These are phyloP conservation scores for Macroramphosus scolopax DNA, from an alignment of 2,797 vertebrate species.

Conservation along the genomic window DNA sequence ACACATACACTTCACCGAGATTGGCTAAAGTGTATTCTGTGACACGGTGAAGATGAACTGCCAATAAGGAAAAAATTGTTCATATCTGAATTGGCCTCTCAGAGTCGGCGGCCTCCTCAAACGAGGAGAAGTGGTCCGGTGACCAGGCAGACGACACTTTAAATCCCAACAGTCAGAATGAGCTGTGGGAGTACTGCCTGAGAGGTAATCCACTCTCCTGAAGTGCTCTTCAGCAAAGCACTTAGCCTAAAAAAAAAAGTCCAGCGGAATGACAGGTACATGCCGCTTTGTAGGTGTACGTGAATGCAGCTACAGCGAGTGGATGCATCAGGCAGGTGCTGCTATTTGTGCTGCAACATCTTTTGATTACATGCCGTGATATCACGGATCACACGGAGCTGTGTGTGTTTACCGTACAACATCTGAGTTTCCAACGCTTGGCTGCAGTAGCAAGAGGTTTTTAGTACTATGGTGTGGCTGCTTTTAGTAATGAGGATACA, in stretches of 20 bases:
- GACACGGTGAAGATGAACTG: constrained; percentile 16
- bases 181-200: constrained; percentile 43
- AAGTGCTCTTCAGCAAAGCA: constrained; percentile 66
- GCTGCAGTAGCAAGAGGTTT: constrained; percentile 38
- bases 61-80: constrained; percentile 26
- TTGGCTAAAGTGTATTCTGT: constrained; percentile 11
- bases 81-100: constrained; percentile 31
- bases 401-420: constrained; percentile 26
- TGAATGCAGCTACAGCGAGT: constrained; percentile 10
- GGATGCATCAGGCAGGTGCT: constrained; percentile 3
- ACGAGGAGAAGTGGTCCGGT: constrained; percentile 43
- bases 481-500: constrained; percentile 53
- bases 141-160: constrained; percentile 44
- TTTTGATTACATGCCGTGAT: constrained; percentile 25
- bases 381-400: constrained; percentile 25
- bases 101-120: constrained; percentile 15
- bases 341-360: constrained; percentile 29
- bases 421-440: constrained; percentile 20
- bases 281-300: constrained; percentile 16
- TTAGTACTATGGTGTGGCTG: constrained; percentile 37
- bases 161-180: constrained; percentile 46
- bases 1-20: constrained; percentile 19
- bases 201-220: constrained; percentile 62
- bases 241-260: constrained; percentile 24
- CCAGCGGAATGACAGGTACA: constrained; percentile 25